Evolutionary conservation across 2,888 invertebrate genomes (phyloP).

Genomic region (Thymelicus acteon): DNA sequence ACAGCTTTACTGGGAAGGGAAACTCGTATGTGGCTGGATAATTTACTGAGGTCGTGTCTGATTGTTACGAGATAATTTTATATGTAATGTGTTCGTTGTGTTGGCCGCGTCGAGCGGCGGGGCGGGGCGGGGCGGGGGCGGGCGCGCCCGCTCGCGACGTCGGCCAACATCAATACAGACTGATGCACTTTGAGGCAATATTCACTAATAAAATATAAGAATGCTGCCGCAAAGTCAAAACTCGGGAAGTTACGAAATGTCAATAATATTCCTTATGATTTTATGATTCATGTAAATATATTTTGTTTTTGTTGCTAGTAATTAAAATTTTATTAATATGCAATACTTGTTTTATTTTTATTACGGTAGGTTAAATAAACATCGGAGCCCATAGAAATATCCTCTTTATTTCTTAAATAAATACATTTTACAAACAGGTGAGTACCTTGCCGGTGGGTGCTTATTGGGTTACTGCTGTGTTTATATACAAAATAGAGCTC

Average conservation of each 20-base stretch:
- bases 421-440: conserved; percentile 54
- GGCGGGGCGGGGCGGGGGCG: too few relatives aligned
- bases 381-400: conserved; percentile 18
- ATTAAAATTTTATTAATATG: conserved; percentile 46
- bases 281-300: conserved; percentile 47
- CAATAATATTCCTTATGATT: conserved; percentile 36
- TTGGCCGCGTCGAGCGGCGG: not conserved
- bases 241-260: conserved; percentile 37
- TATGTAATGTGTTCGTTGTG: conserved; percentile 15
- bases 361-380: not conserved
- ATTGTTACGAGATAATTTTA: conserved; percentile 18
- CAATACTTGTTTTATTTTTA: conserved; percentile 33
- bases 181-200: conserved; percentile 13
- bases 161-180: conserved; percentile 9
- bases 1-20: not conserved
- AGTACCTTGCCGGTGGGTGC: conserved; percentile 70
- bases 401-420: conserved; percentile 47
- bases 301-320: conserved; percentile 52
- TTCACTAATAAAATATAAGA: not conserved
- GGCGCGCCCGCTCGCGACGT: too few relatives aligned
- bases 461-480: conserved; percentile 40
- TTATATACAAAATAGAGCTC: conserved; percentile 25
- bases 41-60: not conserved
- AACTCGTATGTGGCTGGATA: not conserved
- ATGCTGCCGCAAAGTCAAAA: conserved; percentile 16